phyloP scores from a whole-genome alignment of 2,888 invertebrate genomes.

The Balanococcus diminutus region DNA sequence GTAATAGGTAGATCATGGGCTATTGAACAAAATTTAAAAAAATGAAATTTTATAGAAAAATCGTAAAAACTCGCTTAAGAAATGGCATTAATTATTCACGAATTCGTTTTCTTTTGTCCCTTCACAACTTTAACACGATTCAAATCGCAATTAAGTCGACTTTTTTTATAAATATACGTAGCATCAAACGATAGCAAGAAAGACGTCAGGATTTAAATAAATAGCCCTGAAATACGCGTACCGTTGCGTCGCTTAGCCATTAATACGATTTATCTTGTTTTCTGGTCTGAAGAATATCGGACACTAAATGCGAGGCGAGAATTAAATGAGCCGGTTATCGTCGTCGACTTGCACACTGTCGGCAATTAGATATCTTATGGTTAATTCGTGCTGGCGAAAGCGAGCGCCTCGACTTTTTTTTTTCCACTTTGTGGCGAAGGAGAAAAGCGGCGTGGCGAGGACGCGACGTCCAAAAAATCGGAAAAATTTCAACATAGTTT shows the following conservation, averaged over 20 bases:
- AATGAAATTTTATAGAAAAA: no score
- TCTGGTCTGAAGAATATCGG: constrained; percentile 33
- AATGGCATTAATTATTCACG: no score
- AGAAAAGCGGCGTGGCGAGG: no score
- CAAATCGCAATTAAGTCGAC: no score
- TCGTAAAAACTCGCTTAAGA: no score
- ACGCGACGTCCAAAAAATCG: constrained; percentile 21
- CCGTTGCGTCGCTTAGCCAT: no score
- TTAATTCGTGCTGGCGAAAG: neutral
- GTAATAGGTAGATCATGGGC: no score
- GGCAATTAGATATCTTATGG: constrained; percentile 4
- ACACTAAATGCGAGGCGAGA: constrained; percentile 9
- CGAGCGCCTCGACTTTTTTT: neutral
- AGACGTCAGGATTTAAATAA: neutral
- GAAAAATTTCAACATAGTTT: neutral
- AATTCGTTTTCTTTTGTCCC: no score
- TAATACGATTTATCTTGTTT: constrained; percentile 33
- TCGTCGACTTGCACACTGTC: constrained; percentile 6
- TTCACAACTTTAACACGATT: no score
- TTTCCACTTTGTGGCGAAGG: neutral
- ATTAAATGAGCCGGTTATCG: constrained; percentile 30
- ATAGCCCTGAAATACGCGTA: neutral
- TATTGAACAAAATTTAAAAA: no score
- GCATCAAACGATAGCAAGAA: no score
- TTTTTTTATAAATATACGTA: no score